Evolutionary conservation across 2,113 vertebrate genomes (phyloP), one percentile per base, ranked within the genome.

Genomic region (Rhynchomys soricoides): DNA sequence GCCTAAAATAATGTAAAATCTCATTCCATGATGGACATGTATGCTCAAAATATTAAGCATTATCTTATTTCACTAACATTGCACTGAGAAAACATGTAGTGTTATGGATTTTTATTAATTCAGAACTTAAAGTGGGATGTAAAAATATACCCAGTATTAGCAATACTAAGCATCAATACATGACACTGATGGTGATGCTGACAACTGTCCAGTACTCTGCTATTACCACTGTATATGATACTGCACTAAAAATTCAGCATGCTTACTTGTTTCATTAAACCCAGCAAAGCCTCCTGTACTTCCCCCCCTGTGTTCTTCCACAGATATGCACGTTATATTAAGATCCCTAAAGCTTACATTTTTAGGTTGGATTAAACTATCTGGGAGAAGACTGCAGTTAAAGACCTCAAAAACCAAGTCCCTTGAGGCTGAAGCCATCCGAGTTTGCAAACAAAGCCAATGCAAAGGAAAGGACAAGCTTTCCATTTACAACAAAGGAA

Each of bases 41-140:
- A 24, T 89, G 97, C 93, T 94, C 66, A 74, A 87, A 97, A 97
- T 86, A 97, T 97, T 95, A 95, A 98, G 97, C 43, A 96, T 93
- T 96, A 96, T 97, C 50, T 78, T 52, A 89, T 73, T 94, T 89
- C 37, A 68, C 57, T 57, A 74, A 57, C 79, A 77, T 29, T 88
- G 70, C 4, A 81, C 64, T 91, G 17, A 94, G 50, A 91, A 95
- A 74, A 83, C 77, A 3, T 59, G 26, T 43, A 73, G 50, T n/a
- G 34, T 62, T 70, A 73, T 16, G 57, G 64, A 68, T 64, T 86
- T 75, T 31, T 90, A 75, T 66, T 64, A 59, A 83, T 77, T 55
- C n/a, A 83, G 48, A 90, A 62, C 64, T 83, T 92, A 83, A 94
- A 81, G 24, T 66, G n/a, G 79, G 75, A 73, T 19, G 86, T 10